Percentiles rank a stretch among this genome's conserved stretches.
Evolutionary conservation across 2,113 vertebrate species (phyloP).

Genomic region (Apaloderma vittatum): DNA sequence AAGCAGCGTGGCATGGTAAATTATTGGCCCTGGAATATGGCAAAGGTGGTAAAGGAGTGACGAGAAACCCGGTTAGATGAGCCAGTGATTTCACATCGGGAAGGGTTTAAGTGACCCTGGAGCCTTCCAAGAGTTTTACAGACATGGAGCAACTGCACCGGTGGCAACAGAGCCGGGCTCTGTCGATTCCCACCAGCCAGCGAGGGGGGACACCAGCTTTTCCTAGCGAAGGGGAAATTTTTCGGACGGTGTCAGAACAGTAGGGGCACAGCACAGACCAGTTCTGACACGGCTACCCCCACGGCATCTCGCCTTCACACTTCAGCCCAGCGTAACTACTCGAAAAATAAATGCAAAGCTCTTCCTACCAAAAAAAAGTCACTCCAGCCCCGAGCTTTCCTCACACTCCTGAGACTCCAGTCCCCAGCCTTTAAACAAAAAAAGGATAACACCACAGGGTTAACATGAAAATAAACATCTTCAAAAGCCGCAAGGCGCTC

Average conservation of each 20-base stretch:
- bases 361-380: background rate
- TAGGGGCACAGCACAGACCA: background rate
- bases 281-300: background rate
- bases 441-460: background rate
- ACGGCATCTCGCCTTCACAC: background rate
- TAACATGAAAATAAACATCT: background rate
- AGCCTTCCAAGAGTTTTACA: background rate
- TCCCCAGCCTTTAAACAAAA: background rate
- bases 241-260: background rate
- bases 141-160: accelerated
- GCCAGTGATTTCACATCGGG: background rate
- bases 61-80: background rate
- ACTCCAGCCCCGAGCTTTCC: background rate
- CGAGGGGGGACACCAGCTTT: background rate
- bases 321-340: background rate
- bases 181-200: background rate
- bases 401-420: background rate
- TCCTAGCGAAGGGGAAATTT: background rate
- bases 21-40: conserved; percentile 7
- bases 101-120: background rate
- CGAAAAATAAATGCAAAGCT: background rate
- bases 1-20: conserved; percentile 39
- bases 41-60: background rate
- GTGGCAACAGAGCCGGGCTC: background rate
- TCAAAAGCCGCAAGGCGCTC: background rate